Evolutionary conservation across 2,113 vertebrate species (phyloP), one percentile per base, ranked within the genome.

Genomic region (Papio anubis): DNA sequence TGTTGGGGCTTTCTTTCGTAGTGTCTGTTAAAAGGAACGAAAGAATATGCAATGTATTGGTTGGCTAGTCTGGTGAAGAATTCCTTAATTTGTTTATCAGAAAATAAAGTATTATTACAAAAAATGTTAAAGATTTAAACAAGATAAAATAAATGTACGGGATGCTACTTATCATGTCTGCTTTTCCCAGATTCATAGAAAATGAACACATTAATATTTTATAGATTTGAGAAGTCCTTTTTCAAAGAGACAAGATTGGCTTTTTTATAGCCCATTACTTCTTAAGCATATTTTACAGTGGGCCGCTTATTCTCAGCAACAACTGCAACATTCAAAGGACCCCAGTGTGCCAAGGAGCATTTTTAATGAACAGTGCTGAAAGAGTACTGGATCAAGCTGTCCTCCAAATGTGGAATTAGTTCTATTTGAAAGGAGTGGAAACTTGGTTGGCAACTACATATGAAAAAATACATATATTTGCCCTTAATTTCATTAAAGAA

Each of bases 371-470:
- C 3, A 94, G 4, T 50, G 23, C 43, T 30, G 21, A 89, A 45
- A 80, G 11, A 40, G 3, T 17, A 48, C 25, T 80, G 45, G 1
- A 32, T 61, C 16, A 40, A 78, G 7, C 10, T 43, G 8, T 2
- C 68, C 82, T 94, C 79, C 27, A 92, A 68, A 73, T 73, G 66
- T 89, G 14, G 94, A 88, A 96, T 70, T 66, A 72, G 10, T 81
- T 61, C 27, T 89, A 20, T 55, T 61, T 80, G 20, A 92, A 87
- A 93, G 43, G 14, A 93, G 21, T 59, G 18, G 79, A 91, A 89
- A 55, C 68, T 35, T 80, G 13, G 17, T 40, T 50, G 1, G 20
- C 7, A 14, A 84, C 32, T 87, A 13, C 1, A 59, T 64, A 72
- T 27, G 25, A 52, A 87, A 94, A 79, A 27, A 57, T 57, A 86